phyloP scores from a whole-genome alignment of 2,797 vertebrate species.

The Acanthopagrus latus region DNA sequence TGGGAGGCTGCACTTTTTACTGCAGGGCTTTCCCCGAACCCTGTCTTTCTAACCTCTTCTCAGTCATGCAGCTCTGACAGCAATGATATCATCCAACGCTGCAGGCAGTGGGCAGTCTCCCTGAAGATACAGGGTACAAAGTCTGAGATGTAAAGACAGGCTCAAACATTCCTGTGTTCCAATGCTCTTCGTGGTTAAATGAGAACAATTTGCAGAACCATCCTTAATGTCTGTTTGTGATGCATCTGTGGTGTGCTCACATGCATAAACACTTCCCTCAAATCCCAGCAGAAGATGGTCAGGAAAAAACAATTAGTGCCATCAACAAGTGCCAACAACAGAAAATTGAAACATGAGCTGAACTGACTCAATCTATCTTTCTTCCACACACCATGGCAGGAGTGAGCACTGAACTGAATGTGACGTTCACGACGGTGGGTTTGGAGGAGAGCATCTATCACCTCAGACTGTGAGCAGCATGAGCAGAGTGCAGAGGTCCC shows the following conservation, averaged over 20 bases:
- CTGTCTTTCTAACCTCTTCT: slow-evolving; percentile 48
- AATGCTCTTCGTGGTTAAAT: slow-evolving; percentile 17
- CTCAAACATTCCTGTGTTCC: neutral
- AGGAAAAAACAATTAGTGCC: slow-evolving; percentile 51
- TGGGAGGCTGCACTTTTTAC: slow-evolving; percentile 66
- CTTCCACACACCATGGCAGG: neutral
- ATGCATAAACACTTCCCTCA: slow-evolving; percentile 36
- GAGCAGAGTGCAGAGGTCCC: slow-evolving; percentile 17
- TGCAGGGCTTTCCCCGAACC: slow-evolving; percentile 33
- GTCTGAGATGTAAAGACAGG: slow-evolving; percentile 43
- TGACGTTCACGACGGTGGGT: neutral
- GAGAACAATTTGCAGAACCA: slow-evolving; percentile 43
- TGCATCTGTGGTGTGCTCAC: slow-evolving; percentile 13
- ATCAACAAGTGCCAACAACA: slow-evolving; percentile 39
- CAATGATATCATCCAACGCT: slow-evolving; percentile 65
- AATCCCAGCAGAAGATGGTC: slow-evolving; percentile 34
- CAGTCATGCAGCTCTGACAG: slow-evolving; percentile 52
- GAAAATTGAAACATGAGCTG: slow-evolving; percentile 10
- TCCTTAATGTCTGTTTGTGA: slow-evolving; percentile 16
- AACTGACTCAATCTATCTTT: neutral
- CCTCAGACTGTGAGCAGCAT: slow-evolving; percentile 26
- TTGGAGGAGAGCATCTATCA: slow-evolving; percentile 35
- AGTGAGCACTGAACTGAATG: slow-evolving; percentile 8
- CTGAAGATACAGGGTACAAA: slow-evolving; percentile 22
- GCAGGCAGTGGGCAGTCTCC: slow-evolving; percentile 35